Conservation (phyloP, 2,888 invertebrate species). For the Hydriomena furcata region DNA sequence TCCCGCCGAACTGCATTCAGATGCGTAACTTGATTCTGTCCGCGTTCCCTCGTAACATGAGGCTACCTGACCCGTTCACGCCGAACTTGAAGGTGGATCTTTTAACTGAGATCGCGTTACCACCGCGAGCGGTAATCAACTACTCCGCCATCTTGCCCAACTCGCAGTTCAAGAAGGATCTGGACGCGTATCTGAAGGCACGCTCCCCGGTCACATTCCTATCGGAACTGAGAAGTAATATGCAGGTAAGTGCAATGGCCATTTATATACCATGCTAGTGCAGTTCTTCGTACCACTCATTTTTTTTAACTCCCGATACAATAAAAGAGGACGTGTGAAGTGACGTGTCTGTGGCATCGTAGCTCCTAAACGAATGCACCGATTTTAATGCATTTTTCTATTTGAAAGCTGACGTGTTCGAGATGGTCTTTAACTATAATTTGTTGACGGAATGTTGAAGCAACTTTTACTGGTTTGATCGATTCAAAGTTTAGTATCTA, state of each 20-base stretch:
- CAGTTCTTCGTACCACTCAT: too few species aligned
- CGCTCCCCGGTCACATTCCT: constrained; percentile 97
- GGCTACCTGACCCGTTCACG: constrained; percentile 99
- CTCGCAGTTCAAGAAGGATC: constrained; percentile 94
- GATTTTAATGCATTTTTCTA: too few species aligned
- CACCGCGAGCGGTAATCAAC: constrained; percentile 95
- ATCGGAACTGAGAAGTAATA: constrained; percentile 94
- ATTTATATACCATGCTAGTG: too few species aligned
- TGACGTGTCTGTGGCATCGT: too few species aligned
- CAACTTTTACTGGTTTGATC: too few species aligned
- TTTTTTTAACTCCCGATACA: too few species aligned
- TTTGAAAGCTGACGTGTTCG: too few species aligned
- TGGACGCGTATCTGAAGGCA: constrained; percentile 98
- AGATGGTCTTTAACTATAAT: too few species aligned
- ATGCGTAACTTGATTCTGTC: constrained; percentile 99
- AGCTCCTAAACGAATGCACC: too few species aligned
- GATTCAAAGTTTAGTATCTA: too few species aligned
- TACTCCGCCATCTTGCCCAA: constrained; percentile 94
- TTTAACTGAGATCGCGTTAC: constrained; percentile 93
- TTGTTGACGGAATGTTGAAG: too few species aligned
- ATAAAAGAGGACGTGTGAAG: too few species aligned
- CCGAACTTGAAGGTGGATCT: constrained; percentile 97
- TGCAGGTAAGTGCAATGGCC: constrained; percentile 86
- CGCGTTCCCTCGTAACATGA: constrained; percentile 99
- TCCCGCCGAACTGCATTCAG: constrained; percentile 99